Evolutionary conservation across 2,797 vertebrate species (phyloP).

Genomic region (Sebastiscus tertius): DNA sequence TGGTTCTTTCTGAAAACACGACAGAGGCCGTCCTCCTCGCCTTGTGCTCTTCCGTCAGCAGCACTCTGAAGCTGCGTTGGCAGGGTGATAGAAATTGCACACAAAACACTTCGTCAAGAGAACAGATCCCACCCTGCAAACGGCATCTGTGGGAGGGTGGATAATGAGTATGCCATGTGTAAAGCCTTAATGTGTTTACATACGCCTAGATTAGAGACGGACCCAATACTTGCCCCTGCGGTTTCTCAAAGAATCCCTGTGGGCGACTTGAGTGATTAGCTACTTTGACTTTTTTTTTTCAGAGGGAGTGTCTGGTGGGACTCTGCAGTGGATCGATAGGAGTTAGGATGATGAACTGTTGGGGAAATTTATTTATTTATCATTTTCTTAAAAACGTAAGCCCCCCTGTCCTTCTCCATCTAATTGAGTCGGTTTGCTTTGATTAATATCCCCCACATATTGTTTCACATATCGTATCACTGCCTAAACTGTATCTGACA

Average conservation of each 20-base stretch:
- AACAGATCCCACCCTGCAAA: slow-evolving; percentile 55
- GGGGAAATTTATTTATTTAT: slow-evolving; percentile 53
- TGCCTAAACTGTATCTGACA: slow-evolving; percentile 50
- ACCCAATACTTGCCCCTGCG: slow-evolving; percentile 69
- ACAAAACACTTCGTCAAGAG: slow-evolving; percentile 50
- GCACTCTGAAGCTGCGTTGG: slow-evolving; percentile 41
- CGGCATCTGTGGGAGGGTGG: slow-evolving; percentile 53
- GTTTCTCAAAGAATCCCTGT: slow-evolving; percentile 73
- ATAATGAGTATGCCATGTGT: slow-evolving; percentile 69
- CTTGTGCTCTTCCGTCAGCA: slow-evolving; percentile 33
- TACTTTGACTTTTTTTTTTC: slow-evolving; percentile 72
- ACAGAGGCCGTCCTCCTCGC: slow-evolving; percentile 3
- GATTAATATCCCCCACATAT: slow-evolving; percentile 57
- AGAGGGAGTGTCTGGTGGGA: slow-evolving; percentile 61
- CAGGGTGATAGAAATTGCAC: slow-evolving; percentile 48
- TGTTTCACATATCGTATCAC: slow-evolving; percentile 46
- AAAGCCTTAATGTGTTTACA: slow-evolving; percentile 80
- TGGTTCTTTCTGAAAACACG: not conserved
- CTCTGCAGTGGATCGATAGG: slow-evolving; percentile 76
- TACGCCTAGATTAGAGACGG: slow-evolving; percentile 72
- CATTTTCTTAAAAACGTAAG: slow-evolving; percentile 47
- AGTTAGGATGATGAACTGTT: slow-evolving; percentile 76
- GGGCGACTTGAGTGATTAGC: slow-evolving; percentile 79
- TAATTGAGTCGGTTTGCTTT: slow-evolving; percentile 65
- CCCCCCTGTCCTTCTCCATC: slow-evolving; percentile 35